Evolutionary conservation across 2,113 vertebrate genomes (phyloP), one percentile per base, ranked within the genome.

Genomic region (Datnioides undecimradiatus): DNA sequence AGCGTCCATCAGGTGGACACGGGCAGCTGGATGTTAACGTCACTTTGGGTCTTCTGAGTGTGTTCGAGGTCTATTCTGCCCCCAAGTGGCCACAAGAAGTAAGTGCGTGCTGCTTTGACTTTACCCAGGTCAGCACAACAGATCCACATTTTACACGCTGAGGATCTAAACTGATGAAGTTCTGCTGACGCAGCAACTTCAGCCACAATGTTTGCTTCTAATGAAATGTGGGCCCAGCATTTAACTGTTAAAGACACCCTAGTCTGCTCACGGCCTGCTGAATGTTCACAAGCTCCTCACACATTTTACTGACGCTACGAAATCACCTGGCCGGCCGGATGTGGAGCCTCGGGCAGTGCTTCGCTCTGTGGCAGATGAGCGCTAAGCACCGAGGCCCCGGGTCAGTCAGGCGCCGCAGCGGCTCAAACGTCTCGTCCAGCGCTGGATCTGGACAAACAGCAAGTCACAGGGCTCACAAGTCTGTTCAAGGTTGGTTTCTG

Each of bases 301-400:
- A 3, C 2, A 25, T 67, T 29, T 14, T 16, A 52, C 13, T 34
- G 29, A n/a, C 68, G 8, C 43, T 14, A 8, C 1, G 45, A 17
- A 41, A 6, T 84, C 43, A 99, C 98, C 97, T 97, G 68, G 97
- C 97, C 34, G 64, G 88, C 21, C 96, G 97, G 64, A 98, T 16
- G 0, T 85, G 71, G 0, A 97, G 90, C 79, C 55, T 92, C 0
- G 96, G 96, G 71, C 91, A 93, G 66, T 93, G 87, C 0, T 9
- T 23, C 0, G 95, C 86, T 66, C 98, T 94, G 72, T 92, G 88
- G 79, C 96, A 97, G 16, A 92, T 73, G 0, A 94, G 81, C 0
- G 96, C 92, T 0, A 79, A 75, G 45, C 94, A 95, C 17, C 73
- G 83, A 14, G 69, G 65, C 1, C 72, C 81, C 1, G 63, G 16